phyloP scores from a whole-genome alignment of 2,113 vertebrate genomes.

The Oryctolagus cuniculus region DNA sequence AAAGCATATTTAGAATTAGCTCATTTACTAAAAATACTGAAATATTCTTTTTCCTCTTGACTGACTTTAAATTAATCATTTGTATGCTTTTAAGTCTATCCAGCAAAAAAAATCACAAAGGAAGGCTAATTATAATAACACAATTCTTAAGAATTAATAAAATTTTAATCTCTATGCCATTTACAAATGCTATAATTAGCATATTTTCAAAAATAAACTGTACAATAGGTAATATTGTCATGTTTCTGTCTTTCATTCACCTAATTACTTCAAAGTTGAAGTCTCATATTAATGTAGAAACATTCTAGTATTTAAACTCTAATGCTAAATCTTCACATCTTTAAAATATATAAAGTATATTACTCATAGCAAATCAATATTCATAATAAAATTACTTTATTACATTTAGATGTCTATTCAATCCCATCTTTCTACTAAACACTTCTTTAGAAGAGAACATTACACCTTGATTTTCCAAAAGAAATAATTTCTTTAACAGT shows the following conservation, averaged over 20 bases:
- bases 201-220: slow-evolving; percentile 66
- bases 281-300: slow-evolving; percentile 54
- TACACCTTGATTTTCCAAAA: slow-evolving; percentile 70
- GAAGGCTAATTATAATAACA: slow-evolving; percentile 27
- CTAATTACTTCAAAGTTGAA: slow-evolving; percentile 63
- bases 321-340: slow-evolving; percentile 8
- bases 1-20: slow-evolving; percentile 60
- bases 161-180: slow-evolving; percentile 60
- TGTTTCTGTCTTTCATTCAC: slow-evolving; percentile 61
- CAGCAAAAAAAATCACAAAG: slow-evolving; percentile 47
- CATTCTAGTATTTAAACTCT: slow-evolving; percentile 66
- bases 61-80: slow-evolving; percentile 62
- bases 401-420: slow-evolving; percentile 44
- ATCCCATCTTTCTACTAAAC: background rate
- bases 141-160: slow-evolving; percentile 59
- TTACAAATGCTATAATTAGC: slow-evolving; percentile 61
- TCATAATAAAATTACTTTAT: slow-evolving; percentile 57
- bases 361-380: slow-evolving; percentile 58
- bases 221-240: slow-evolving; percentile 55
- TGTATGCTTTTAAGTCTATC: slow-evolving; percentile 33
- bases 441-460: slow-evolving; percentile 67
- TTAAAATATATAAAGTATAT: slow-evolving; percentile 47
- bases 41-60: slow-evolving; percentile 40
- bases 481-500: slow-evolving; percentile 67
- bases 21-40: slow-evolving; percentile 49